These are phyloP conservation scores for Tragulus kanchil DNA, from an alignment of 2,113 vertebrate genomes.

Conservation along the genomic window DNA sequence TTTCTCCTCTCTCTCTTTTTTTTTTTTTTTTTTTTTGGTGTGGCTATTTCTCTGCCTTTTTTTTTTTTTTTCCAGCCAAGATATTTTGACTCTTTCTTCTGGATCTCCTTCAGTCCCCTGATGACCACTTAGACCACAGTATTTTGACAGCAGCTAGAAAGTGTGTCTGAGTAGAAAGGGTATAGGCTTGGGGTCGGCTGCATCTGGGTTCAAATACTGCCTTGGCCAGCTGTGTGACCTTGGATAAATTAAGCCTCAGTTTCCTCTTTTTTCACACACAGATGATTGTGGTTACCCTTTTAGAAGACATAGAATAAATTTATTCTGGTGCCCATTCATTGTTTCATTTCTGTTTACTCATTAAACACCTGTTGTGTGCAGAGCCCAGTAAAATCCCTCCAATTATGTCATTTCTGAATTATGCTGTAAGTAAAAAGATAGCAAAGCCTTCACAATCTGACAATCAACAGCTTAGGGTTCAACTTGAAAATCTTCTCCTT, in stretches of 20 bases:
- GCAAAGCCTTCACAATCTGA: not conserved
- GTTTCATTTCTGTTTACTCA: conserved; percentile 32
- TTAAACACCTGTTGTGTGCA: not conserved
- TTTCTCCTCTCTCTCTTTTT: not conserved
- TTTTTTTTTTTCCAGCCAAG: not conserved
- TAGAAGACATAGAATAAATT: not conserved
- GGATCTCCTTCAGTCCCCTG: not conserved
- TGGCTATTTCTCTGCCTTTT: not conserved
- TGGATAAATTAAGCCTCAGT: not conserved
- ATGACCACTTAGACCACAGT: not conserved
- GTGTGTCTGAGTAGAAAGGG: not conserved
- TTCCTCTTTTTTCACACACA: not conserved
- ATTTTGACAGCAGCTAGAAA: not conserved
- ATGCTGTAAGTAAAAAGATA: not conserved
- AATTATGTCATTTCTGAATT: not conserved
- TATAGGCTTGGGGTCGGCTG: not conserved
- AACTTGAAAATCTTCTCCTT: not conserved
- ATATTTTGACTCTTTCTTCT: conserved; percentile 4
- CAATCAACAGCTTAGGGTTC: not conserved
- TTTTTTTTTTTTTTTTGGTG: not conserved
- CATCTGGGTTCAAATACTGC: not conserved
- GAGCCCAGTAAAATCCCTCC: not conserved
- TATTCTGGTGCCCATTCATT: conserved; percentile 3
- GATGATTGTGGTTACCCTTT: not conserved
- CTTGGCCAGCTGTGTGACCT: not conserved